These are phyloP conservation scores for Spinus pinus DNA, from an alignment of 2,797 vertebrate species.

Conservation along the genomic window DNA sequence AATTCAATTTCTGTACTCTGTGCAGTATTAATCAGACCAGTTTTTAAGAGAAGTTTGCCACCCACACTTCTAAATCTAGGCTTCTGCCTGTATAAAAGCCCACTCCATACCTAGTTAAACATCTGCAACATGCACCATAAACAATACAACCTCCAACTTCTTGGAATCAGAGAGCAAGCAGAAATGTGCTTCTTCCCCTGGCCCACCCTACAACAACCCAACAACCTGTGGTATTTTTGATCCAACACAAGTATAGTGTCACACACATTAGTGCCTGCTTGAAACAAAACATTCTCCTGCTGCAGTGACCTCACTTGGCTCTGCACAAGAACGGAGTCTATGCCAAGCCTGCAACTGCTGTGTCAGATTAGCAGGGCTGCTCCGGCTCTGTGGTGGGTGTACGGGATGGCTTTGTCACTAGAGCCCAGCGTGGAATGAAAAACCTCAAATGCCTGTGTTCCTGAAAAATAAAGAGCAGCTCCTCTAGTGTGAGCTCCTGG, in stretches of 20 bases:
- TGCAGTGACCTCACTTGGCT: not conserved
- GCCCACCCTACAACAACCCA: not conserved
- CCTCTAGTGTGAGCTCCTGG: not conserved
- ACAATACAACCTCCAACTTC: not conserved
- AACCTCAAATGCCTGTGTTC: rapidly evolving
- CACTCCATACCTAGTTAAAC: not conserved
- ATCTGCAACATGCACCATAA: not conserved
- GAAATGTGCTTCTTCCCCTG: not conserved
- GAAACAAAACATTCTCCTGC: not conserved
- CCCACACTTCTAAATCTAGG: not conserved
- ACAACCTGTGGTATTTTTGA: not conserved
- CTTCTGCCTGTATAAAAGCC: not conserved
- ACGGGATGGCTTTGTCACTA: not conserved
- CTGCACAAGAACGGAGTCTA: not conserved
- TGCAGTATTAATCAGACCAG: not conserved
- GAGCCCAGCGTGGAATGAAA: rapidly evolving
- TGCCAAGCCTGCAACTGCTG: not conserved
- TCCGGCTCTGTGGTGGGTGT: not conserved
- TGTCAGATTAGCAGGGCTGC: not conserved
- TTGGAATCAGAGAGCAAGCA: not conserved
- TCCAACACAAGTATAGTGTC: not conserved
- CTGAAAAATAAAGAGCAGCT: not conserved
- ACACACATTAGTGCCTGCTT: not conserved
- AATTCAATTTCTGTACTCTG: not conserved
- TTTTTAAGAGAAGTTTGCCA: not conserved